Conservation (phyloP, 2,113 vertebrate genomes). For the Trematocara macrostoma region DNA sequence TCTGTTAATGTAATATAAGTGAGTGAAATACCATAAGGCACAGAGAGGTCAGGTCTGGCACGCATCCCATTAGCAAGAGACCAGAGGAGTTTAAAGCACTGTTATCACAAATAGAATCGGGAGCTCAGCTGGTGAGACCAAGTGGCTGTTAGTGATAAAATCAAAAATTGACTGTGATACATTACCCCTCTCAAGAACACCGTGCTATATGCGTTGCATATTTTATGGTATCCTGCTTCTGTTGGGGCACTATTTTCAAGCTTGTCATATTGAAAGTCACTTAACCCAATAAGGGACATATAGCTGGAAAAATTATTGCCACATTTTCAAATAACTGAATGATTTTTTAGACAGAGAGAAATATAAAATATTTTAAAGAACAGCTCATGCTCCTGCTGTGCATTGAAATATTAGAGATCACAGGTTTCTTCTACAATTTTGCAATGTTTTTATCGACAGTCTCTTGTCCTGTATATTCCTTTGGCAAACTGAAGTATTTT, state of each 20-base stretch:
- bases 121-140: background rate
- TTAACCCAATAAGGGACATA: background rate
- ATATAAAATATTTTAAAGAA: background rate
- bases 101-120: background rate
- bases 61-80: conserved; percentile 1
- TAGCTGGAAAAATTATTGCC: background rate
- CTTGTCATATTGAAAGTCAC: background rate
- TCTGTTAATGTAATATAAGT: conserved; percentile 56
- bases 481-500: background rate
- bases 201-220: background rate
- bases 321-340: background rate
- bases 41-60: conserved; percentile 44
- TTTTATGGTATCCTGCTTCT: background rate
- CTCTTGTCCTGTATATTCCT: background rate
- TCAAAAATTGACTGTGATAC: background rate
- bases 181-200: background rate
- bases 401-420: background rate
- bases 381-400: background rate
- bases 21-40: conserved; percentile 47
- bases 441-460: background rate
- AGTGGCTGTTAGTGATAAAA: background rate
- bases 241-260: background rate
- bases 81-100: background rate
- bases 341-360: background rate
- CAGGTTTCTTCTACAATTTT: background rate